phyloP scores from a whole-genome alignment of 2,888 invertebrate genomes.

The Drosophila histrio region DNA sequence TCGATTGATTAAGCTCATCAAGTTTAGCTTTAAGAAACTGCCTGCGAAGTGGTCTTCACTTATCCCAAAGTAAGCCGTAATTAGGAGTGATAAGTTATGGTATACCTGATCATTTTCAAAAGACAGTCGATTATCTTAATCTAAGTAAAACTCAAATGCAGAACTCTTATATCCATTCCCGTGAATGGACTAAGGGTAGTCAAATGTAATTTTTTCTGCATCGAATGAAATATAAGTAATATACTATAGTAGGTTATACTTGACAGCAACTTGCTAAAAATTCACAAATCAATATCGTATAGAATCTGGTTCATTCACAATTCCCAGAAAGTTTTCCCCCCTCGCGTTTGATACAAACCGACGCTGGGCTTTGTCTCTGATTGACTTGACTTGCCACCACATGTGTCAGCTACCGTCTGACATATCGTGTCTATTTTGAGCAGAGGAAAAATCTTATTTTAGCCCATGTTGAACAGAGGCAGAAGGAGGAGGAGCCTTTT shows the following conservation, averaged over 20 bases:
- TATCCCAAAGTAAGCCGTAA: too few relatives aligned
- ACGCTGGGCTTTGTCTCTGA: conserved; percentile 19
- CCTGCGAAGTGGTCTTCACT: too few relatives aligned
- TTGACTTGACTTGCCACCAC: conserved; percentile 33
- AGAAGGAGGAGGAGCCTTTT: neutral
- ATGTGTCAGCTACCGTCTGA: conserved; percentile 29
- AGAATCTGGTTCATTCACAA: neutral
- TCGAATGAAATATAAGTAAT: conserved; percentile 1
- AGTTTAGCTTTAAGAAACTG: too few relatives aligned
- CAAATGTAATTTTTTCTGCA: neutral
- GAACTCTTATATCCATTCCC: too few relatives aligned
- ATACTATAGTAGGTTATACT: too few relatives aligned
- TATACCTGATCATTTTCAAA: too few relatives aligned
- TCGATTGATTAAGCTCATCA: too few relatives aligned
- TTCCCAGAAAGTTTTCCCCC: neutral
- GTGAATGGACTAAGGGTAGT: neutral
- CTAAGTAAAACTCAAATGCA: too few relatives aligned
- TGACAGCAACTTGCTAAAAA: conserved; percentile 6
- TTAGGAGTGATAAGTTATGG: too few relatives aligned
- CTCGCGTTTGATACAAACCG: neutral
- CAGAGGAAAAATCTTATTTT: conserved; percentile 17
- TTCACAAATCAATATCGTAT: conserved; percentile 18
- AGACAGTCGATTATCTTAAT: too few relatives aligned
- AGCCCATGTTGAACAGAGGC: neutral
- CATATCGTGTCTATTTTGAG: conserved; percentile 35